phyloP scores from a whole-genome alignment of 1,140 invertebrate species.

The Macrobrachium nipponense region DNA sequence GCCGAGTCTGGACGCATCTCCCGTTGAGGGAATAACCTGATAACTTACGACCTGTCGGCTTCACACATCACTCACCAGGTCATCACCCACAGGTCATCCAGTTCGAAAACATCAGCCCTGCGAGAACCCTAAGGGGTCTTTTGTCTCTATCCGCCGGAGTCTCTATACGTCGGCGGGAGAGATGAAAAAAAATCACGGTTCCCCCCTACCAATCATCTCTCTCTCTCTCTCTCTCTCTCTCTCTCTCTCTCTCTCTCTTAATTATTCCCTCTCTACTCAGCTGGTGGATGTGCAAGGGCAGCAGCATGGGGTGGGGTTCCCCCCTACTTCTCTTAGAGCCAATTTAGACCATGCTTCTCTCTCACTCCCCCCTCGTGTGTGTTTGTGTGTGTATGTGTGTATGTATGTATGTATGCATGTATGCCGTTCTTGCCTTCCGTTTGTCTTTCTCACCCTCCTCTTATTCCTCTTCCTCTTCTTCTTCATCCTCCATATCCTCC shows the following conservation, averaged over 20 bases:
- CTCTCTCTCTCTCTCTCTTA: neutral
- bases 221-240: constrained; percentile 1
- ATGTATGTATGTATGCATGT: neutral
- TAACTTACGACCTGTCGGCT: too few relatives aligned
- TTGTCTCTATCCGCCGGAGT: too few relatives aligned
- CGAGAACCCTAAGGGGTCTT: too few relatives aligned
- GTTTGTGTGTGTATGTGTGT: neutral
- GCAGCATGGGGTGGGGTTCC: neutral
- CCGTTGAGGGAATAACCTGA: too few relatives aligned
- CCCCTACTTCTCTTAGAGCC: neutral
- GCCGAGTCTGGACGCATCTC: too few relatives aligned
- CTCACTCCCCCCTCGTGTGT: neutral
- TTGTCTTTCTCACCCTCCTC: constrained; percentile 5
- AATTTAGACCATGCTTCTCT: neutral
- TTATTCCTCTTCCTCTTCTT: neutral
- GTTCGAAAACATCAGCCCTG: too few relatives aligned
- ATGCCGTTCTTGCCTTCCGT: neutral
- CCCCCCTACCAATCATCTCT: neutral
- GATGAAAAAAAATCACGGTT: neutral
- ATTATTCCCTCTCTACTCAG: neutral
- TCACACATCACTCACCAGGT: too few relatives aligned
- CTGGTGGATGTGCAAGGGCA: neutral
- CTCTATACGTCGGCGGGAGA: too few relatives aligned
- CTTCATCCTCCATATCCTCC: constrained; percentile 9
- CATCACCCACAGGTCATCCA: too few relatives aligned